Evolutionary conservation across 2,113 vertebrate genomes (phyloP).

Genomic region (Dolichotis patagonum): DNA sequence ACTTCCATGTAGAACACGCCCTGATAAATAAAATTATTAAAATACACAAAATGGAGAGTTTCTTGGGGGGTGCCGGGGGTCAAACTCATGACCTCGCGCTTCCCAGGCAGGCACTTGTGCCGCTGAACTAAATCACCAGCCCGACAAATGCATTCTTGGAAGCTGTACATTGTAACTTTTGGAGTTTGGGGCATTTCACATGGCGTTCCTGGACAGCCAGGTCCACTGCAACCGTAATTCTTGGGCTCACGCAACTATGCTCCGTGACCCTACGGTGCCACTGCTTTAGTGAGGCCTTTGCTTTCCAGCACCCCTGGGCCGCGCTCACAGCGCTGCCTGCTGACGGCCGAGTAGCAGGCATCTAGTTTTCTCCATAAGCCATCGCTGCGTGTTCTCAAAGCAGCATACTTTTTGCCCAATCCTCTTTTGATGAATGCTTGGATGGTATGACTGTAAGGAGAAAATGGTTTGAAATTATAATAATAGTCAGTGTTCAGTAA

Average conservation of each 20-base stretch:
- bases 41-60: slow-evolving; percentile 13
- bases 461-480: background rate
- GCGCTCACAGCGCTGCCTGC: background rate
- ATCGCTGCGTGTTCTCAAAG: background rate
- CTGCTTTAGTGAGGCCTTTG: background rate
- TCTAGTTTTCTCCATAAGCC: background rate
- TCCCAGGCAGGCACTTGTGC: too few relatives aligned
- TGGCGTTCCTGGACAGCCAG: background rate
- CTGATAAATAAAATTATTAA: slow-evolving; percentile 63
- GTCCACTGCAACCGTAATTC: slow-evolving; percentile 32
- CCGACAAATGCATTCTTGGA: slow-evolving; percentile 7
- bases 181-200: background rate
- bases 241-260: background rate
- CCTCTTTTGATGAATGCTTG: background rate
- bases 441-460: background rate
- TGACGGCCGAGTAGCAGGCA: background rate
- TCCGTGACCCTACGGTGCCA: background rate
- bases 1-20: slow-evolving; percentile 64
- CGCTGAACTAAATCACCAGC: too few relatives aligned
- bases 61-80: too few relatives aligned
- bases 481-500: background rate
- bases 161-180: slow-evolving; percentile 22
- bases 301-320: background rate
- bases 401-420: background rate
- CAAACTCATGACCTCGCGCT: too few relatives aligned